Evolutionary conservation across 2,113 vertebrate genomes (phyloP), one percentile per base, ranked within the genome.

Genomic region (Ciconia maguari): DNA sequence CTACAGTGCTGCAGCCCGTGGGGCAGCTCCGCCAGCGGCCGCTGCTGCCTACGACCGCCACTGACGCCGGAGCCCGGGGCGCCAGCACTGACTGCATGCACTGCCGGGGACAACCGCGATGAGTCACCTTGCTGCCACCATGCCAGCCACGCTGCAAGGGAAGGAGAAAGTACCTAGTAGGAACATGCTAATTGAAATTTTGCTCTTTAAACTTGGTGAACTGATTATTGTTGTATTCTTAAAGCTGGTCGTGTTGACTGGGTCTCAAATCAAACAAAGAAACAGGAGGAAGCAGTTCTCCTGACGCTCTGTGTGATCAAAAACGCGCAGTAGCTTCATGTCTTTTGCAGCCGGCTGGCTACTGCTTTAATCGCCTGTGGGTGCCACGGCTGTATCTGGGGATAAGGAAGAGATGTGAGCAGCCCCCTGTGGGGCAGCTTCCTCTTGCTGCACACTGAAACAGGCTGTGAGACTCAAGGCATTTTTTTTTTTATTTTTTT

Each of bases 1-100:
- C 97, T 99, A 99, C 97, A 99, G 99, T 2, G 98, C 99, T 1
- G 99, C 99, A 20, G 98, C 99, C 48, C 98, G 99, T 12, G 99
- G 99, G 83, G 97, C 99, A 3, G 99, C 99, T 1, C 98, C 99
- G 0, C 98, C 99, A 9, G 98, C 99, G 3, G 97, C 99, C 0
- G 98, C 99, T 58, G 97, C 99, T 3, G 98, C 99, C 95, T 99
- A 99, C 1, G 99, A 99, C 93, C 99, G 99, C 48, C 99, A 99
- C 98, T 99, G 99, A 99, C 98, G 75, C 96, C 17, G 22, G 95
- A 92, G 93, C 92, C 46, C 44, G 7, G 76, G 90, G 58, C 55
- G 13, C 68, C 41, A 68, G 98, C 96, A 90, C 97, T 55, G 94
- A 90, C 25, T 2, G 57, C 93, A 52, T 0, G 2, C 54, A 38